These are phyloP conservation scores for Stegastes partitus DNA, from an alignment of 2,113 vertebrate species.

Conservation along the genomic window DNA sequence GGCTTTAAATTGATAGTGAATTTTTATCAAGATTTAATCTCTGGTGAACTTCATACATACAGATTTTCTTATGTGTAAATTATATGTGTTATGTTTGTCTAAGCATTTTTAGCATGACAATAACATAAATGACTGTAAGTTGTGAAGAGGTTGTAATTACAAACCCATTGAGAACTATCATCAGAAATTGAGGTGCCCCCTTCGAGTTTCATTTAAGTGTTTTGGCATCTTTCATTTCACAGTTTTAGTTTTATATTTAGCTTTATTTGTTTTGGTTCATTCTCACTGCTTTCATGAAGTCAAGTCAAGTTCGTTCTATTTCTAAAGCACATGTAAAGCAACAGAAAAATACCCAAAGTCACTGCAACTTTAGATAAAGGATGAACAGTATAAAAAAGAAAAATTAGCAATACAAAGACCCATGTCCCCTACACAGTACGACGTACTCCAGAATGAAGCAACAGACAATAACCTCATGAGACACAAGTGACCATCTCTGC, in stretches of 20 bases:
- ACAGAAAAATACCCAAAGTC: too few relatives aligned
- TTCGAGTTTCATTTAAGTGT: not conserved
- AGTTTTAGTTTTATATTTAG: not conserved
- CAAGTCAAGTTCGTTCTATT: too few relatives aligned
- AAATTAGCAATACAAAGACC: too few relatives aligned
- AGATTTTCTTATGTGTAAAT: not conserved
- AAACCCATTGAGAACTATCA: not conserved
- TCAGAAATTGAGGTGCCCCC: fast-evolving
- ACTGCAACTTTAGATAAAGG: too few relatives aligned
- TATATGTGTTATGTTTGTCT: conserved; percentile 4
- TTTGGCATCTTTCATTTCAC: not conserved
- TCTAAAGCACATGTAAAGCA: too few relatives aligned
- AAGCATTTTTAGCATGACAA: not conserved
- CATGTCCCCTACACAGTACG: too few relatives aligned
- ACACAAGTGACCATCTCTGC: too few relatives aligned
- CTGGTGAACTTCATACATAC: not conserved
- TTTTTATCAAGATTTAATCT: conserved; percentile 4
- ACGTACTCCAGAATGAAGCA: not conserved
- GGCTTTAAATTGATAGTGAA: not conserved
- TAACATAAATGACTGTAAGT: not conserved
- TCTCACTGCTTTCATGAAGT: too few relatives aligned
- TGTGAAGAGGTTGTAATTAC: not conserved
- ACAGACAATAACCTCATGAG: too few relatives aligned
- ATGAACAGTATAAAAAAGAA: too few relatives aligned
- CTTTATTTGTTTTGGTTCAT: not conserved